Conservation (phyloP, 2,113 vertebrate genomes). For the Elephantulus edwardii region DNA sequence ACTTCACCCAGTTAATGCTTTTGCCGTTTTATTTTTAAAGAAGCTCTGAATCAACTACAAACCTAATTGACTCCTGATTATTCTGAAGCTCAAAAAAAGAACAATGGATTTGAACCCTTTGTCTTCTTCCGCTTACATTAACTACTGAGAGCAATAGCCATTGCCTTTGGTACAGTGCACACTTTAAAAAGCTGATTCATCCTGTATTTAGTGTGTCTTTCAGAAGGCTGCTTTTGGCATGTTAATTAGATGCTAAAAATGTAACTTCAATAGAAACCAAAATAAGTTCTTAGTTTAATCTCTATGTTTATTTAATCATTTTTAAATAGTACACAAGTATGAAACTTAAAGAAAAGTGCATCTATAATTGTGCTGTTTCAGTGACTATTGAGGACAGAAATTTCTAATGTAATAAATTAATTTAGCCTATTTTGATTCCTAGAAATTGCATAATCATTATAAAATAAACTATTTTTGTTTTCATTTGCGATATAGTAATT, state of each 20-base stretch:
- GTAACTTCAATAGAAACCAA: slow-evolving; percentile 56
- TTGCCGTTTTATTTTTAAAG: slow-evolving; percentile 50
- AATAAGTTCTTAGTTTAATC: slow-evolving; percentile 36
- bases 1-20: slow-evolving; percentile 2
- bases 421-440: neutral
- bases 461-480: slow-evolving; percentile 2
- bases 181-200: slow-evolving; percentile 72
- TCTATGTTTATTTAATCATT: slow-evolving; percentile 1
- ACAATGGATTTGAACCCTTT: slow-evolving; percentile 71
- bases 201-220: slow-evolving; percentile 60
- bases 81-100: slow-evolving; percentile 65
- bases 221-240: slow-evolving; percentile 65
- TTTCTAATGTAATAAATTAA: neutral
- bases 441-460: slow-evolving; percentile 2
- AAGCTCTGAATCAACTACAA: slow-evolving; percentile 56
- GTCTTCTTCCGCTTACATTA: slow-evolving; percentile 56
- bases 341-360: slow-evolving; percentile 40
- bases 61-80: slow-evolving; percentile 65
- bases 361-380: slow-evolving; percentile 42
- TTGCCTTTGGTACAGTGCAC: slow-evolving; percentile 46
- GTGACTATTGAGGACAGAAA: slow-evolving; percentile 12
- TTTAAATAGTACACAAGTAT: slow-evolving; percentile 24
- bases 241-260: slow-evolving; percentile 72
- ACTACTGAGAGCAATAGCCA: slow-evolving; percentile 40
- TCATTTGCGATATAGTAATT: neutral